These are phyloP conservation scores for Corythornis cristatus DNA, from an alignment of 2,113 vertebrate genomes.

Conservation along the genomic window DNA sequence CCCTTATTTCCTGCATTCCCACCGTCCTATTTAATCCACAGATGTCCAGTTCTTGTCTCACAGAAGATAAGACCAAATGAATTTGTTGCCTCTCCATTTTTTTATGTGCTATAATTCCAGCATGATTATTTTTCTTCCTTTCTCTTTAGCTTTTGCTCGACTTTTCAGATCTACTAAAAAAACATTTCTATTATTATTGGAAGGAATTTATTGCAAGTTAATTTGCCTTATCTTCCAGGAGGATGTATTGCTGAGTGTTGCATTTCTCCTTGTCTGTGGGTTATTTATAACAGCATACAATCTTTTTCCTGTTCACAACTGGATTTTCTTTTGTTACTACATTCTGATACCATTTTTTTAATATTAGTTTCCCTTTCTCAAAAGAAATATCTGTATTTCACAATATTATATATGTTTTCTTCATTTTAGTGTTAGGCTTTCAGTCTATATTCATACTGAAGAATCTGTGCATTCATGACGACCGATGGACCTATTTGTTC, in stretches of 20 bases:
- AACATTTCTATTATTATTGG: neutral
- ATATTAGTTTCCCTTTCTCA: neutral
- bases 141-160: neutral
- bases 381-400: neutral
- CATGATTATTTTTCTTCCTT: neutral
- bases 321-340: neutral
- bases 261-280: neutral
- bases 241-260: neutral
- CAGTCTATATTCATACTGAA: neutral
- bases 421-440: neutral
- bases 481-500: neutral
- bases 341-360: neutral
- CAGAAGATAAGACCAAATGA: neutral
- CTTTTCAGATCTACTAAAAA: neutral
- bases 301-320: neutral
- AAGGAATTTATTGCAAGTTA: neutral
- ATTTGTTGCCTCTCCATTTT: neutral
- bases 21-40: neutral
- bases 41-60: neutral
- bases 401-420: neutral
- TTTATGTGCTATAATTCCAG: neutral
- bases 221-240: constrained; percentile 5
- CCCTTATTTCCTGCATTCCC: neutral
- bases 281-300: neutral
- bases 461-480: neutral